phyloP scores from a whole-genome alignment of 2,888 invertebrate species.

The Seira sanloemensis region DNA sequence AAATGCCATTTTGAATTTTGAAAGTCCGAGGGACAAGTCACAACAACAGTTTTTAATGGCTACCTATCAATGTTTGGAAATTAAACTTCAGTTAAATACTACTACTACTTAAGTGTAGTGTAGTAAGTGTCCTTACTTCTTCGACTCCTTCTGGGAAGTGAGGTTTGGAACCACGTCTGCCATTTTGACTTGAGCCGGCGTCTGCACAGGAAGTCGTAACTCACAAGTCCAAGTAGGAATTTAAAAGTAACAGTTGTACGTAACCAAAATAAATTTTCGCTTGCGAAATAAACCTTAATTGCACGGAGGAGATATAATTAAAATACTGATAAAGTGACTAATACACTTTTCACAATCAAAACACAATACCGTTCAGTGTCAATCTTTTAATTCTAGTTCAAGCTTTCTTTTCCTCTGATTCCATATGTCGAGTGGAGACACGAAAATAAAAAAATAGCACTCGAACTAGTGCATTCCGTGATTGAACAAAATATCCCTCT shows the following conservation, averaged over 20 bases:
- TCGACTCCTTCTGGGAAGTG: slow-evolving; percentile 42
- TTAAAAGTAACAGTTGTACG: neutral
- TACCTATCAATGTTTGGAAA: neutral
- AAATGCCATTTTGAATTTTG: neutral
- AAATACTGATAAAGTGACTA: neutral
- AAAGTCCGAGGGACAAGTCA: neutral
- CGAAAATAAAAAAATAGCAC: no score
- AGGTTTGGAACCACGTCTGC: slow-evolving; percentile 35
- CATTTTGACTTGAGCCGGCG: slow-evolving; percentile 35
- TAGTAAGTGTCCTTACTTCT: slow-evolving; percentile 45
- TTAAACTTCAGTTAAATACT: neutral
- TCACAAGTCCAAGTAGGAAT: neutral
- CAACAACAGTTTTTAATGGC: neutral
- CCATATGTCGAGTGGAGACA: no score
- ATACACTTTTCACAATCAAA: no score
- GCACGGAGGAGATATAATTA: no score
- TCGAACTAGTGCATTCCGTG: no score
- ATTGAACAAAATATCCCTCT: no score
- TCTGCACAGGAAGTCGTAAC: neutral
- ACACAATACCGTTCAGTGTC: no score
- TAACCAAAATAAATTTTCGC: neutral
- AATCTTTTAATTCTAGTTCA: no score
- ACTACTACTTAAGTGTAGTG: neutral
- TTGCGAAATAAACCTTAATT: no score
- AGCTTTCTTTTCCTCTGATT: no score